Evolutionary conservation across 2,113 vertebrate species (phyloP).

Genomic region (Carassius auratus): DNA sequence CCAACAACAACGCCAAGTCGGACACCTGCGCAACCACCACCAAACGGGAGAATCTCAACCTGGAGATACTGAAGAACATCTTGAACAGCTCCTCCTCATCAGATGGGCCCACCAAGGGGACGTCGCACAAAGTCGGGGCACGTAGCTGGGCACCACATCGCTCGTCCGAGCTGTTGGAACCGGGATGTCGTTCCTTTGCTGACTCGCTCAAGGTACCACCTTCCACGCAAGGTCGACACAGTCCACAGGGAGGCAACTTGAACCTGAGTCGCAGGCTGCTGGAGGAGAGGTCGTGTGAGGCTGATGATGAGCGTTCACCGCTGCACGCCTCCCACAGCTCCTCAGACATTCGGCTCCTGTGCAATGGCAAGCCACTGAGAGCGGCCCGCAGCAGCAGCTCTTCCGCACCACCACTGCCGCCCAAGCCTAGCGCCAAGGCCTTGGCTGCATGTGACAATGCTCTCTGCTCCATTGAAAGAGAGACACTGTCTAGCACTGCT

Average conservation of each 20-base stretch:
- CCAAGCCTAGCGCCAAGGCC: slow-evolving; percentile 83
- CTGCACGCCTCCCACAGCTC: slow-evolving; percentile 95
- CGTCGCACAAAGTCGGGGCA: slow-evolving; percentile 76
- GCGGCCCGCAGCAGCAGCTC: slow-evolving; percentile 90
- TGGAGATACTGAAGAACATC: slow-evolving; percentile 96
- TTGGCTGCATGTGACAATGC: slow-evolving; percentile 67
- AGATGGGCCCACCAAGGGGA: slow-evolving; percentile 62
- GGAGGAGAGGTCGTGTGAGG: slow-evolving; percentile 78
- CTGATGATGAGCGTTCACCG: slow-evolving; percentile 71
- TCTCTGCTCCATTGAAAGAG: slow-evolving; percentile 79
- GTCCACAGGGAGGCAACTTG: slow-evolving; percentile 84
- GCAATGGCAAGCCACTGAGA: slow-evolving; percentile 83
- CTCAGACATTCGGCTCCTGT: slow-evolving; percentile 90
- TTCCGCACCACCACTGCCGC: slow-evolving; percentile 93
- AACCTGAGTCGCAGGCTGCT: slow-evolving; percentile 84
- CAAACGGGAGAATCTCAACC: slow-evolving; percentile 91
- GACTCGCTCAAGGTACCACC: slow-evolving; percentile 87
- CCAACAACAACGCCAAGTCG: slow-evolving; percentile 88
- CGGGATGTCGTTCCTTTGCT: slow-evolving; percentile 85
- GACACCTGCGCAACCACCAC: slow-evolving; percentile 80
- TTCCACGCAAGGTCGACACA: slow-evolving; percentile 78
- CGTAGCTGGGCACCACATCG: slow-evolving; percentile 85
- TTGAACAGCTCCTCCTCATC: slow-evolving; percentile 85
- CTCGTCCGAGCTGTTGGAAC: slow-evolving; percentile 76
- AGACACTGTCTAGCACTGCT: slow-evolving; percentile 68